phyloP scores from a whole-genome alignment of 2,113 vertebrate genomes.

The Eudyptes chrysolophus region DNA sequence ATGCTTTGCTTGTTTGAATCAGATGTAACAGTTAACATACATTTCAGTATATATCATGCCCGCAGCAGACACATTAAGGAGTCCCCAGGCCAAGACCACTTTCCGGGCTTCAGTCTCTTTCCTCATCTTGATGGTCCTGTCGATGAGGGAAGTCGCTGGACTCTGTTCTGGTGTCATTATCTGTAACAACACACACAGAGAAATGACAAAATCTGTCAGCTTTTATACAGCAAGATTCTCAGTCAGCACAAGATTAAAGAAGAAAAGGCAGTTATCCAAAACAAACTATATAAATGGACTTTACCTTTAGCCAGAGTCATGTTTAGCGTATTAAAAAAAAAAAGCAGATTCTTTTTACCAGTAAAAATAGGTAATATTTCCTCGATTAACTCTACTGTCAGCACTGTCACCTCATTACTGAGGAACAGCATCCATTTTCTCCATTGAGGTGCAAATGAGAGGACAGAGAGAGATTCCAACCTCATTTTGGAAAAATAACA shows the following conservation, averaged over 20 bases:
- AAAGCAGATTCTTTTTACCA: not conserved
- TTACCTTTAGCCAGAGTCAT: not conserved
- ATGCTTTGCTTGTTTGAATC: not conserved
- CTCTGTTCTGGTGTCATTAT: conserved; percentile 73
- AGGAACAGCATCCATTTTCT: accelerated
- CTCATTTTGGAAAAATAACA: not conserved
- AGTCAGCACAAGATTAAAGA: not conserved
- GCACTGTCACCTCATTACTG: not conserved
- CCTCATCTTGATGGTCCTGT: conserved; percentile 88
- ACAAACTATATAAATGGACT: accelerated
- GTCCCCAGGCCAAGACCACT: conserved; percentile 89
- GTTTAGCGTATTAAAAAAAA: not conserved
- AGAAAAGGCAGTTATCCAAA: not conserved
- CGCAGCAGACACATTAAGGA: conserved; percentile 89
- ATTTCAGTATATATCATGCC: conserved; percentile 98
- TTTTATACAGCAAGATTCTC: not conserved
- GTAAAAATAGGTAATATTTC: not conserved
- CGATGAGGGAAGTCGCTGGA: conserved; percentile 79
- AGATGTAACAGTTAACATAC: conserved; percentile 63
- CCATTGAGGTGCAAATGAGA: not conserved
- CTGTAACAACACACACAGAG: not conserved
- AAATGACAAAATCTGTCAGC: not conserved
- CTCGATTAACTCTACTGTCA: not conserved
- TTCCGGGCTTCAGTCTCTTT: conserved; percentile 88
- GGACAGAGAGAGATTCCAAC: not conserved